Evolutionary conservation across 2,797 vertebrate genomes (phyloP), one percentile per base, ranked within the genome.

Genomic region (Percopsis omiscomaycus): DNA sequence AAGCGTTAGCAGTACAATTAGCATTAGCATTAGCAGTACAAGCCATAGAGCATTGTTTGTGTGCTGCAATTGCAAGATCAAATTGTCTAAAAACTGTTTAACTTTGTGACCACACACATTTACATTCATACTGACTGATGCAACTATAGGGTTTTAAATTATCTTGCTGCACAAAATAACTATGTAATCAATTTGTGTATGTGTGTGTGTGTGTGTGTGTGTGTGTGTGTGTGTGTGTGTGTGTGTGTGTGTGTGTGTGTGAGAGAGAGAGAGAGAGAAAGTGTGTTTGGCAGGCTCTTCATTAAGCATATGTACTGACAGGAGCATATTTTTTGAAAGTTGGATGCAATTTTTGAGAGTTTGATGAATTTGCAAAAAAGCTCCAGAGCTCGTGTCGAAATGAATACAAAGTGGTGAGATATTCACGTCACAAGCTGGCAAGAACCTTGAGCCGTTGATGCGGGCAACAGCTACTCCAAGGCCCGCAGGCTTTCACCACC

Each of bases 401-500:
- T 22, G 65, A 37, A 42, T 59, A 45, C 16, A 42, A 48, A 64
- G 66, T 63, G 30, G 45, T 59, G 57, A 69, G 69, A 75, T 27
- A 69, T 63, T n/a, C 51, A 60, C 13, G 29, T 37, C 69, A 42
- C n/a, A 65, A 71, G 46, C 69, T 72, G 70, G 48, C 66, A 16
- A 68, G 65, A 57, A 73, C 68, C 53, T 60, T 47, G 65, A 67
- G 71, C 56, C 55, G 75, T 37, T 64, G 56, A 53, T 50, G 68
- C 67, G 46, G 56, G 66, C 1, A 37, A 59, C 42, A 71, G 66
- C 70, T 59, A 67, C 62, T 71, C 55, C 16, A 16, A 45, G 50
- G 65, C 71, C 68, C 72, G 29, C 44, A 77, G 69, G 61, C 63
- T 48, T 65, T 75, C 64, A 67, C 37, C 69, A 73, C 12, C 42